Percentiles rank a stretch among this genome's conserved stretches.
Conservation (phyloP, 2,797 vertebrate species). For the Enteromius trimaculatus region DNA sequence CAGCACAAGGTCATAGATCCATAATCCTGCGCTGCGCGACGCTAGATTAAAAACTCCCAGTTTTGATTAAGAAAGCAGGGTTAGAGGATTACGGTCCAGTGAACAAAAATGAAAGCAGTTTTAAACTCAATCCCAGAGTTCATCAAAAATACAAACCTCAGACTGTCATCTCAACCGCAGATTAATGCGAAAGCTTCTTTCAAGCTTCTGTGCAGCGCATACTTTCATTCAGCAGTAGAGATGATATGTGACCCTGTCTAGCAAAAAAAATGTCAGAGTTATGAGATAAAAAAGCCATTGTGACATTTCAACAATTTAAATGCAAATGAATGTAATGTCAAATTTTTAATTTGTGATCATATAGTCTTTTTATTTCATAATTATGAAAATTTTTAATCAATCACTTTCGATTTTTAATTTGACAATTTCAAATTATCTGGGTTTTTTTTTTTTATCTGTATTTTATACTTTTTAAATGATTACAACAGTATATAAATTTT, state of each 20-base stretch:
- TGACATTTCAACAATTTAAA: not conserved
- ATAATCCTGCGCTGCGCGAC: conserved; percentile 82
- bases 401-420: too few species aligned
- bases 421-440: not conserved
- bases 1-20: conserved; percentile 79
- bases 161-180: conserved; percentile 87
- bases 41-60: conserved; percentile 88
- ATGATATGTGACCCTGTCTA: not conserved
- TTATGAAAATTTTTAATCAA: not conserved
- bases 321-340: not conserved
- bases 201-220: conserved; percentile 71
- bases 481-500: not conserved
- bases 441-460: not conserved
- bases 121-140: conserved; percentile 92
- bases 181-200: conserved; percentile 82
- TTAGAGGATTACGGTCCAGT: conserved; percentile 91
- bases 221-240: conserved; percentile 1
- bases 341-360: not conserved
- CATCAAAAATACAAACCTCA: conserved; percentile 87
- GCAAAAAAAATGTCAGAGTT: not conserved
- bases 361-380: not conserved
- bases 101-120: conserved; percentile 91
- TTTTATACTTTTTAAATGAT: not conserved
- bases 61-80: conserved; percentile 94
- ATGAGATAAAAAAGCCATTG: not conserved